These are phyloP conservation scores for Helicorthomorpha holstii DNA, from an alignment of 1,140 invertebrate species.

Conservation along the genomic window DNA sequence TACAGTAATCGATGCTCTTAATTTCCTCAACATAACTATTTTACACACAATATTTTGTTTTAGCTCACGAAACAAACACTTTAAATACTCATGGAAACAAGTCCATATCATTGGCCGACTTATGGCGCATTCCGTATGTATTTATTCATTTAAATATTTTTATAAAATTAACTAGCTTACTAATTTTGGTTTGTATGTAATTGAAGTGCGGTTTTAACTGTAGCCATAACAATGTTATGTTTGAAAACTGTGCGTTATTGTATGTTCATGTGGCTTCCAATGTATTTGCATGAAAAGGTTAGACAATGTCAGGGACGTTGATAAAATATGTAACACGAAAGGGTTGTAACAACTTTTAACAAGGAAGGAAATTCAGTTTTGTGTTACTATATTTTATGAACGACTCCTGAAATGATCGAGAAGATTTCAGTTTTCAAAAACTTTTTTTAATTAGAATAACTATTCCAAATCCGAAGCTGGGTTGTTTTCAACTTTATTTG, in stretches of 20 bases:
- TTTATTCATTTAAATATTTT: neutral
- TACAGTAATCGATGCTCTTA: neutral
- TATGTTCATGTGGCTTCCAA: constrained; percentile 36
- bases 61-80: neutral
- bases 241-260: constrained; percentile 35
- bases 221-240: constrained; percentile 31
- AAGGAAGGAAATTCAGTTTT: neutral
- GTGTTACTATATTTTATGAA: neutral
- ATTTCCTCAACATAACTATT: neutral
- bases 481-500: constrained; percentile 33
- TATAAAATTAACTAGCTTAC: neutral
- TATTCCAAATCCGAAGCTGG: constrained; percentile 29
- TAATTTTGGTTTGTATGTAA: constrained; percentile 3
- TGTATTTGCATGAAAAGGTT: constrained; percentile 28
- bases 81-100: neutral
- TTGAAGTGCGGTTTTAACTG: constrained; percentile 27
- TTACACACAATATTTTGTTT: neutral
- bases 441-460: constrained; percentile 25
- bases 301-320: too few species aligned
- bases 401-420: neutral
- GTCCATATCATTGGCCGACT: neutral
- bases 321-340: too few species aligned
- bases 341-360: too few species aligned
- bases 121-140: constrained; percentile 17
- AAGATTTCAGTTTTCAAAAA: too few species aligned